phyloP scores from a whole-genome alignment of 2,113 vertebrate species.

The Lethenteron camtschaticum region DNA sequence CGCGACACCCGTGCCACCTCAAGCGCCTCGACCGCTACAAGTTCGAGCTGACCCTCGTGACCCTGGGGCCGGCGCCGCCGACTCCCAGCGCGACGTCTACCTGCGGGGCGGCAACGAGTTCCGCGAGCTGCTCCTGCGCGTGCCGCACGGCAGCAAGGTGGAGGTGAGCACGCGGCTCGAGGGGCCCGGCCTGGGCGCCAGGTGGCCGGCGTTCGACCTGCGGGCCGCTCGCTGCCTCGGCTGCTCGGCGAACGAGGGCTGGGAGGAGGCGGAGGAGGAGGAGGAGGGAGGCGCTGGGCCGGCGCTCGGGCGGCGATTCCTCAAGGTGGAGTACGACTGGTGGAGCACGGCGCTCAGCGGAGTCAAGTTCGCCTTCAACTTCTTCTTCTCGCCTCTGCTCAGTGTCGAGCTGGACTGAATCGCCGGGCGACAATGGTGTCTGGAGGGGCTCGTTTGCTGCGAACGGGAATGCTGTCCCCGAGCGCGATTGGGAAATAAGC shows the following conservation, averaged over 20 bases:
- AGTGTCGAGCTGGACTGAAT: not conserved
- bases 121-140: constrained; percentile 40
- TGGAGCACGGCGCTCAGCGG: constrained; percentile 40
- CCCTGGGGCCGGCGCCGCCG: constrained; percentile 48
- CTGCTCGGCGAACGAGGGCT: constrained; percentile 32
- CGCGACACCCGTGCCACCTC: constrained; percentile 73
- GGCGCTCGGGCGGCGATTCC: constrained; percentile 22
- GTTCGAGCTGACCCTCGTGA: constrained; percentile 55
- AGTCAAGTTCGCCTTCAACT: constrained; percentile 75
- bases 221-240: constrained; percentile 80
- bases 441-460: no score
- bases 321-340: constrained; percentile 87
- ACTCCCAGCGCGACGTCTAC: constrained; percentile 5
- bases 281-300: no score
- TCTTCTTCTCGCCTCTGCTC: constrained; percentile 63
- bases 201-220: constrained; percentile 93
- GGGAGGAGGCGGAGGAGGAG: constrained; percentile 15
- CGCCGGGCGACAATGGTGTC: no score
- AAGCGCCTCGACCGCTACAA: constrained; percentile 80
- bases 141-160: constrained; percentile 50
- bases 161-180: constrained; percentile 94
- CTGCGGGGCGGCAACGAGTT: constrained; percentile 78
- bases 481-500: no score
- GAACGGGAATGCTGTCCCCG: no score
- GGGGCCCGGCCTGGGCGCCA: constrained; percentile 64